These are phyloP conservation scores for Chaetops frenatus DNA, from an alignment of 2,113 vertebrate species.

Conservation along the genomic window DNA sequence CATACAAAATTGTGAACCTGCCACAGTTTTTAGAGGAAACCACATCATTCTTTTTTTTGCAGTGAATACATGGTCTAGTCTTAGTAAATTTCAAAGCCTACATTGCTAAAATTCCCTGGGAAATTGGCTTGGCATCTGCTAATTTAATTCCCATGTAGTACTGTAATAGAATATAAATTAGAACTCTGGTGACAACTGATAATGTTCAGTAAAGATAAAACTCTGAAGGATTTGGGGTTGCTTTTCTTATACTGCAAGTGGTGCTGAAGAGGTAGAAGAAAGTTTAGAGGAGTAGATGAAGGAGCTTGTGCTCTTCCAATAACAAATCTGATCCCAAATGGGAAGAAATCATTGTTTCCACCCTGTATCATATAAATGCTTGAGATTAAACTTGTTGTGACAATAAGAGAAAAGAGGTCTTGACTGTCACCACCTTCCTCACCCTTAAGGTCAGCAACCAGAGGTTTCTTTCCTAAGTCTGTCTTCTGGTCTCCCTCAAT, in stretches of 20 bases:
- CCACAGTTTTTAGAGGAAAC: neutral
- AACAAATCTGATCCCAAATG: neutral
- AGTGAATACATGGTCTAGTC: neutral
- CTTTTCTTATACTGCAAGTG: neutral
- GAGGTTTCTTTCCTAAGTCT: neutral
- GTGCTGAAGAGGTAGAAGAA: neutral
- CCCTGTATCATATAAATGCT: neutral
- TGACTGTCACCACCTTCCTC: neutral
- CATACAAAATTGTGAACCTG: neutral
- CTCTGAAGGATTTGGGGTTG: neutral
- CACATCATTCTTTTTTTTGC: neutral
- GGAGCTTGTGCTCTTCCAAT: neutral
- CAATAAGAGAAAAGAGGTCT: neutral
- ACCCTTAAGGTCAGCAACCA: neutral
- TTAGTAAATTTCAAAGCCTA: neutral
- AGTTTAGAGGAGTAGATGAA: neutral
- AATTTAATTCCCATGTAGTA: neutral
- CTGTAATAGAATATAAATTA: constrained; percentile 24
- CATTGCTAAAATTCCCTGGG: neutral
- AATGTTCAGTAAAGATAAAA: neutral
- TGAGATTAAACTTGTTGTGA: neutral
- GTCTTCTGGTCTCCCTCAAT: neutral
- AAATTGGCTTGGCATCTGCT: neutral
- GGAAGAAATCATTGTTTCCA: neutral
- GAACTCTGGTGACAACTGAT: neutral